Evolutionary conservation across 30 jellyfish, hydroid and myxozoan species (phyloP), one percentile per base, ranked within the genome.

Genomic region (Chrysaora quinquecirrha): DNA sequence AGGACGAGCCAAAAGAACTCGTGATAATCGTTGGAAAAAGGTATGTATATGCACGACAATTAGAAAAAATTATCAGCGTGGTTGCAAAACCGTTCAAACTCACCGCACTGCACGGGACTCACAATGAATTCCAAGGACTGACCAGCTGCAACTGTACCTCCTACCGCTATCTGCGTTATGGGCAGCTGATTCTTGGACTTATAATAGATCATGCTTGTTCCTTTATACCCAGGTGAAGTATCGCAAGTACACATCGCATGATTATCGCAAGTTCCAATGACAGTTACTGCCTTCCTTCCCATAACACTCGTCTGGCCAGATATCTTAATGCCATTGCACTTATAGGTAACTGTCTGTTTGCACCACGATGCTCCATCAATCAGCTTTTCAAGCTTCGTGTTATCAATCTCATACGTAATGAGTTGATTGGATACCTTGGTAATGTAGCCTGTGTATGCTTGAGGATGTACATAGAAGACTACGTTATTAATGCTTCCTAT

Each of bases 21-120:
- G n/a, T n/a, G n/a, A n/a, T n/a, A n/a, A n/a, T n/a, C n/a, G n/a
- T n/a, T n/a, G n/a, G n/a, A n/a, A n/a, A n/a, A n/a, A n/a, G n/a
- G n/a, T n/a, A n/a, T n/a, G n/a, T n/a, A n/a, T n/a, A n/a, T n/a
- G n/a, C n/a, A n/a, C n/a, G n/a, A n/a, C n/a, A n/a, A n/a, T n/a
- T n/a, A n/a, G n/a, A n/a, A n/a, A n/a, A n/a, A n/a, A n/a, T n/a
- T n/a, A n/a, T n/a, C n/a, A n/a, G n/a, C n/a, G n/a, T n/a, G n/a
- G n/a, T n/a, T n/a, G n/a, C n/a, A n/a, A n/a, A n/a, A n/a, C n/a
- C n/a, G n/a, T n/a, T n/a, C n/a, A n/a, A n/a, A 29, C 49, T 1
- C 11, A 64, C 20, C 24, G 63, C 82, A 70, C 21, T 70, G 66
- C 20, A 70, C 65, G 21, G 82, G 61, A 1, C 82, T 65, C 21